Evolutionary conservation across 2,797 vertebrate genomes (phyloP), one percentile per base, ranked within the genome.

Genomic region (Amblyopsis hoosieri): DNA sequence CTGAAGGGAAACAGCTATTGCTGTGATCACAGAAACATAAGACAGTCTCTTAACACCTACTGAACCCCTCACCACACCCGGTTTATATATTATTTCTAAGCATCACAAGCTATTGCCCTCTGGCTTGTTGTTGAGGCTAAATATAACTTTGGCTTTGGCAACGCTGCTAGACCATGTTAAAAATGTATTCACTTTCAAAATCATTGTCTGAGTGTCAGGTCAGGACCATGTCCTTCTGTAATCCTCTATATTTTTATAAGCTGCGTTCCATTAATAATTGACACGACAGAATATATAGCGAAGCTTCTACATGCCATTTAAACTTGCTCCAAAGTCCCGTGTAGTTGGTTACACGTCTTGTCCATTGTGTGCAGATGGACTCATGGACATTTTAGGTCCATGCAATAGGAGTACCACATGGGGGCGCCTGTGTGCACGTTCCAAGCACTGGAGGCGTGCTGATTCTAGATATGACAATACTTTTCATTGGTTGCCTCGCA

Each of bases 251-350:
- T 86, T 86, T 87, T 87, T 84, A 13, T 71, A 69, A 76, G 47
- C 48, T 49, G 51, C 37, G 60, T 31, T 14, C 2, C 60, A 80
- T 85, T 13, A 7, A 89, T 86, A 74, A 90, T 87, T 87, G 31
- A 89, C 47, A 54, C 13, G n/a, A 45, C 14, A 1, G 61, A n/a
- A 1, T 29, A 29, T 29, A 29, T 7, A 12, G 8, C 14, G 69
- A 12, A 3, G 19, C 23, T 49, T 54, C 67, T 3, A 73, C 45
- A 64, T 48, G 57, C 70, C 78, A 78, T 78, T 81, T 37, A 75
- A 72, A 74, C 62, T 79, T 62, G 72, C 64, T 68, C 58, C 10
- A 2, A 51, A 45, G 49, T 45, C 45, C 57, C 55, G 54, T 51
- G 60, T 62, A 72, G 62, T 45, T 60, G 7, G 33, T 8, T 37